These are phyloP conservation scores for Condylostylus longicornis DNA, from an alignment of 1,140 invertebrate species.

Conservation along the genomic window DNA sequence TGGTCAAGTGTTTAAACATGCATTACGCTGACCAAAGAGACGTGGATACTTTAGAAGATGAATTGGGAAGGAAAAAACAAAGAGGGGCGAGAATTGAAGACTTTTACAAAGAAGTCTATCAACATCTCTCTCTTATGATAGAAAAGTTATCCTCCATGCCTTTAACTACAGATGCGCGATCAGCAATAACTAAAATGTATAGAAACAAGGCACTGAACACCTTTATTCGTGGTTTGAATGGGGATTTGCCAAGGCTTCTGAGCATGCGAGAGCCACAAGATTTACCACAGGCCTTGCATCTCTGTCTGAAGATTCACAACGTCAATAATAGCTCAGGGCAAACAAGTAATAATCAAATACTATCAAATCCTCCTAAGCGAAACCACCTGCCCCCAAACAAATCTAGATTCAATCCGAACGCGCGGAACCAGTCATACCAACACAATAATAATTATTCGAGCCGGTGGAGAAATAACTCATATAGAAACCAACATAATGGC, in stretches of 20 bases:
- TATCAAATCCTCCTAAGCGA: too few relatives aligned
- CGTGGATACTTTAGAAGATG: constrained; percentile 1
- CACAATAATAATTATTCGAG: too few relatives aligned
- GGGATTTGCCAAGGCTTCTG: not conserved
- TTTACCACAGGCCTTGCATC: constrained; percentile 3
- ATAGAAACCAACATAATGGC: too few relatives aligned
- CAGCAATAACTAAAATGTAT: constrained; percentile 1
- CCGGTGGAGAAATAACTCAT: too few relatives aligned
- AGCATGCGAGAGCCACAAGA: constrained; percentile 1
- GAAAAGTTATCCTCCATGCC: constrained; percentile 1
- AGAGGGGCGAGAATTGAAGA: not conserved
- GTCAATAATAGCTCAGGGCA: too few relatives aligned
- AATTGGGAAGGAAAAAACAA: not conserved
- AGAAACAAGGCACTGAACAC: constrained; percentile 2
- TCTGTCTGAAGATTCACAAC: too few relatives aligned
- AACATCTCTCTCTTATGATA: constrained; percentile 1
- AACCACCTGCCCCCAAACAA: too few relatives aligned
- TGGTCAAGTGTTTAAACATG: not conserved
- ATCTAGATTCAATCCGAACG: too few relatives aligned
- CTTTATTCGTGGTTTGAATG: not conserved
- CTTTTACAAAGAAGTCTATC: constrained; percentile 3
- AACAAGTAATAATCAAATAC: too few relatives aligned
- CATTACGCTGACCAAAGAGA: constrained; percentile 6
- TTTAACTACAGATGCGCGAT: not conserved
- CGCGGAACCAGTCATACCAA: too few relatives aligned